These are phyloP conservation scores for Phrynosoma platyrhinos DNA, from an alignment of 2,113 vertebrate genomes.

Conservation along the genomic window DNA sequence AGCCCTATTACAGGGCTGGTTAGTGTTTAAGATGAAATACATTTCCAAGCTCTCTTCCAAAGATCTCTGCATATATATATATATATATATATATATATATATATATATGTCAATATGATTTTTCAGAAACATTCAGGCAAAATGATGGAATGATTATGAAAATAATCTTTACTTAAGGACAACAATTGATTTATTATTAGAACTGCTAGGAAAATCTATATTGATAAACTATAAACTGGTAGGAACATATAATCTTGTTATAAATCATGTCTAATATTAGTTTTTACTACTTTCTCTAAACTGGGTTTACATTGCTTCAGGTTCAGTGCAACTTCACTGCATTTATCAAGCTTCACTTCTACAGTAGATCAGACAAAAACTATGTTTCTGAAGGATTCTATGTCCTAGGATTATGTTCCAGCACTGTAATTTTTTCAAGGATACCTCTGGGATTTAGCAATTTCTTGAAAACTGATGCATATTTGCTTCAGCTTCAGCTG, in stretches of 20 bases:
- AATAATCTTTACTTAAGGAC: slow-evolving; percentile 9
- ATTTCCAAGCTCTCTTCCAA: neutral
- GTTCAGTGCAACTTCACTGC: neutral
- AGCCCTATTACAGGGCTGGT: neutral
- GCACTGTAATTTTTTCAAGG: too few species aligned
- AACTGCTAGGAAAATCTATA: neutral
- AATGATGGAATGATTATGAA: neutral
- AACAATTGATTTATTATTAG: neutral
- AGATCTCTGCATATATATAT: neutral
- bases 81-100: too few species aligned
- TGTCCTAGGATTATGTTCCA: neutral
- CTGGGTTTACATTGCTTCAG: neutral
- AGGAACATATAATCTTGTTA: neutral
- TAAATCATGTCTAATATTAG: neutral
- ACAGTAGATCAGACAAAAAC: neutral
- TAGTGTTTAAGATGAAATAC: neutral
- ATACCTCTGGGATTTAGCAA: too few species aligned
- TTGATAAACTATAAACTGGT: neutral
- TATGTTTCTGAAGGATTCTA: neutral
- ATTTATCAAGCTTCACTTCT: neutral
- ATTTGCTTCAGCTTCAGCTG: neutral
- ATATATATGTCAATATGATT: neutral
- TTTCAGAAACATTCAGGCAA: neutral
- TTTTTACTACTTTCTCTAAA: neutral
- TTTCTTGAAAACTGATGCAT: neutral